A percentile compares a stretch with the other conserved stretches of the same genome.
Conservation (phyloP, 2,888 invertebrate species). For the Habroteleia sp. region DNA sequence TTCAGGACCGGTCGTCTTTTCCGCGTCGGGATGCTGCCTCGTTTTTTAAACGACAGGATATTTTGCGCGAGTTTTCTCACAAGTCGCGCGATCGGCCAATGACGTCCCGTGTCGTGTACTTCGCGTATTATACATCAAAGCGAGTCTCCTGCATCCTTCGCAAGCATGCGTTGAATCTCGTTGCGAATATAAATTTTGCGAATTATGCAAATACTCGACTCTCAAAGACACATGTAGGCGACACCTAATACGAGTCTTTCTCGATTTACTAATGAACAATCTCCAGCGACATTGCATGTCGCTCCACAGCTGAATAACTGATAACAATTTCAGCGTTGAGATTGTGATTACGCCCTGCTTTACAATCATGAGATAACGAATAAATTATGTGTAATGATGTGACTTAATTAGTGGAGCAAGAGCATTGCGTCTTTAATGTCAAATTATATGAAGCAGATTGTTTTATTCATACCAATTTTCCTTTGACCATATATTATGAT, state of each 20-base stretch:
- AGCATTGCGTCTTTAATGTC: neutral
- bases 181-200: constrained; percentile 61
- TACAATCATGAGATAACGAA: constrained; percentile 55
- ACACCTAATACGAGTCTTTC: constrained; percentile 59
- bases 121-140: constrained; percentile 58
- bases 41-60: constrained; percentile 34
- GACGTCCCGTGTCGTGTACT: constrained; percentile 45
- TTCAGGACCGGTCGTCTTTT: constrained; percentile 48
- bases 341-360: constrained; percentile 53
- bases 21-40: constrained; percentile 37
- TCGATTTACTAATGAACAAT: constrained; percentile 62
- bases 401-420: constrained; percentile 40
- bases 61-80: constrained; percentile 60
- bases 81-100: constrained; percentile 58
- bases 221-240: constrained; percentile 62
- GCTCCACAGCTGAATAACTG: constrained; percentile 49
- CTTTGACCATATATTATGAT: neutral
- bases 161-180: constrained; percentile 18
- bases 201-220: constrained; percentile 59
- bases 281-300: constrained; percentile 46
- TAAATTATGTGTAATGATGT: constrained; percentile 43
- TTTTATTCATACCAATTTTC: constrained; percentile 1
- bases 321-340: constrained; percentile 53
- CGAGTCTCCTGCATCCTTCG: constrained; percentile 38
- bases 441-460: neutral